Conservation (phyloP, 1,140 invertebrate genomes). For the Pteromalus puparum region DNA sequence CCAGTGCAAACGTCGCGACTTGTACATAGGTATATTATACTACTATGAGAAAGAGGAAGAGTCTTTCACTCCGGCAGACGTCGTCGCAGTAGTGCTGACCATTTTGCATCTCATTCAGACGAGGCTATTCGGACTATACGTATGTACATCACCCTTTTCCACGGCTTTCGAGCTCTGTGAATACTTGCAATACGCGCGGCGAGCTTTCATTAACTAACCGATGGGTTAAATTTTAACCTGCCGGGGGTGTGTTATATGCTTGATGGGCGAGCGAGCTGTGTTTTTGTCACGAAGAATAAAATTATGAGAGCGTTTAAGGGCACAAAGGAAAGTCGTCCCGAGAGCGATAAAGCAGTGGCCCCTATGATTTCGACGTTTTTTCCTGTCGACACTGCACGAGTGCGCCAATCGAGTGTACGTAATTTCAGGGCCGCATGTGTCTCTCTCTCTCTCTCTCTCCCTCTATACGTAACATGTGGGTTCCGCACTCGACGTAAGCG, state of each 20-base stretch:
- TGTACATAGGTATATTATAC: not conserved
- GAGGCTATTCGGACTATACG: not conserved
- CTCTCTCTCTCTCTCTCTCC: conserved; percentile 39
- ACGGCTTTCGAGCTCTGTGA: not conserved
- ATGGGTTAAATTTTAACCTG: conserved; percentile 6
- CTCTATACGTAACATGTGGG: conserved; percentile 56
- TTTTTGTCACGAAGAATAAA: no score
- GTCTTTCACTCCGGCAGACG: not conserved
- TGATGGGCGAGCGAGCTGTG: no score
- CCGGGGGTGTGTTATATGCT: not conserved
- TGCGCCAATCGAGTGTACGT: conserved; percentile 57
- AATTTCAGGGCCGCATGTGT: conserved; percentile 59
- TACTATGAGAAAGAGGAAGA: not conserved
- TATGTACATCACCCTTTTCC: not conserved
- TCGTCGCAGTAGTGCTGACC: conserved; percentile 62
- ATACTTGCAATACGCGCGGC: not conserved
- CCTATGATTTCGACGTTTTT: conserved; percentile 53
- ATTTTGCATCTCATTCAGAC: conserved; percentile 67
- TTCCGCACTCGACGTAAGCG: conserved; percentile 48
- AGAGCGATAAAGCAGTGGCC: conserved; percentile 1
- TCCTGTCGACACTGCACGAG: conserved; percentile 55
- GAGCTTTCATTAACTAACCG: not conserved
- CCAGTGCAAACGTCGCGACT: conserved; percentile 27
- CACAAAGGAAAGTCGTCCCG: not conserved
- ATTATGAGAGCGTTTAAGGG: no score